Conservation (phyloP, 2,888 invertebrate species). For the Drosophila anceps region DNA sequence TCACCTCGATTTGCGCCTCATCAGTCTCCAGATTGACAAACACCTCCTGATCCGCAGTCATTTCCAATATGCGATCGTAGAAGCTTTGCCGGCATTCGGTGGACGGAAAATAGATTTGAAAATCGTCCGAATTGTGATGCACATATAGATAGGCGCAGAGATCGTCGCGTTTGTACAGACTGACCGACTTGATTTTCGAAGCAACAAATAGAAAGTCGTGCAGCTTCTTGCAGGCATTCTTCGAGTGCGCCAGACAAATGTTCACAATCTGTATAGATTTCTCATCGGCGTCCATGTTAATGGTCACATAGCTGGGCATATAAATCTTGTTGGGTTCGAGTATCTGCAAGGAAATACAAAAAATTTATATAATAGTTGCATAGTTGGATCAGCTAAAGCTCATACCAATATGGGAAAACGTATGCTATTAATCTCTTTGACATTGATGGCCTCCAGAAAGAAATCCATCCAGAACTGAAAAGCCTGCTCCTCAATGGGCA, state of each 20-base stretch:
- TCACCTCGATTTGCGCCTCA: slow-evolving; percentile 89
- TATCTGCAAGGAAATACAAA: slow-evolving; percentile 86
- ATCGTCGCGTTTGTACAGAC: slow-evolving; percentile 97
- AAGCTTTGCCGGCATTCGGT: slow-evolving; percentile 93
- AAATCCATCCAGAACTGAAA: slow-evolving; percentile 99
- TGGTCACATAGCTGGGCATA: slow-evolving; percentile 98
- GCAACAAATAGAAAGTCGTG: slow-evolving; percentile 98
- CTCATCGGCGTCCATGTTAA: slow-evolving; percentile 97
- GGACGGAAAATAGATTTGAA: slow-evolving; percentile 99
- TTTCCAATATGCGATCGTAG: slow-evolving; percentile 93
- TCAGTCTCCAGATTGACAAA: slow-evolving; percentile 91
- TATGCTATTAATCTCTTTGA: slow-evolving; percentile 92
- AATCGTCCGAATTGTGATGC: slow-evolving; percentile 98
- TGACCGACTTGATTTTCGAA: slow-evolving; percentile 87
- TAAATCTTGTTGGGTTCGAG: slow-evolving; percentile 96
- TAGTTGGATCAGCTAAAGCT: not conserved
- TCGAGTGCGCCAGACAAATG: slow-evolving; percentile 92
- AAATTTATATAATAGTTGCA: too few relatives aligned
- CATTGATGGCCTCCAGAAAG: slow-evolving; percentile 96
- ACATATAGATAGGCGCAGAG: slow-evolving; percentile 98
- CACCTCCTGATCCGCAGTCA: slow-evolving; percentile 94
- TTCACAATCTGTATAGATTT: slow-evolving; percentile 96
- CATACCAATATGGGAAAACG: slow-evolving; percentile 90
- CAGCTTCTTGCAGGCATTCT: slow-evolving; percentile 92
- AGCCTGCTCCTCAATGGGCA: slow-evolving; percentile 93